Conservation (phyloP, 2,888 invertebrate species). For the Drosophila stalkeri region DNA sequence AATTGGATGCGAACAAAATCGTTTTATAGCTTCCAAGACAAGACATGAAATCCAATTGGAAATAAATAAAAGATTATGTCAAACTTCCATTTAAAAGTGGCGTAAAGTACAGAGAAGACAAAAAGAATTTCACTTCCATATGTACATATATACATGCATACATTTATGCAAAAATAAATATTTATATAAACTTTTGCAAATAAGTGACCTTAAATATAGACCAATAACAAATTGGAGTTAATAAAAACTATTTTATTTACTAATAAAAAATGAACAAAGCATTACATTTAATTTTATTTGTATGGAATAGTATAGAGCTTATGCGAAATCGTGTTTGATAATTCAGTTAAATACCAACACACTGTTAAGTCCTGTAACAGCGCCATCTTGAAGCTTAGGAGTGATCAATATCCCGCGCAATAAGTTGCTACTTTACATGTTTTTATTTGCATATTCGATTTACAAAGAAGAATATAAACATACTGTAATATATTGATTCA, state of each 20-base stretch:
- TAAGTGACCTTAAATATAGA: constrained; percentile 43
- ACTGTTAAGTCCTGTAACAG: not conserved
- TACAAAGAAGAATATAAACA: no score
- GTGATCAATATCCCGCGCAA: no score
- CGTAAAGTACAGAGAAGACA: constrained; percentile 22
- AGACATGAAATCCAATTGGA: constrained; percentile 26
- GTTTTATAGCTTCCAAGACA: constrained; percentile 52
- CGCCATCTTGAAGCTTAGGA: not conserved
- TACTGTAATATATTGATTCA: no score
- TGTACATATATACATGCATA: constrained; percentile 46
- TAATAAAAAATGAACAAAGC: constrained; percentile 7
- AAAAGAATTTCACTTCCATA: constrained; percentile 43
- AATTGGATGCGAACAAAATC: constrained; percentile 43
- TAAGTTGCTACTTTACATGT: no score
- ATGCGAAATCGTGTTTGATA: not conserved
- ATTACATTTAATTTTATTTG: not conserved
- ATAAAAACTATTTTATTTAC: constrained; percentile 33
- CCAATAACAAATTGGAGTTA: constrained; percentile 3
- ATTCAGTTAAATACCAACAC: not conserved
- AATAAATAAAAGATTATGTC: constrained; percentile 50
- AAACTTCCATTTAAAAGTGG: constrained; percentile 64
- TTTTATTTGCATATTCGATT: no score
- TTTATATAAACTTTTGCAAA: constrained; percentile 47
- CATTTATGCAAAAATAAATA: constrained; percentile 37
- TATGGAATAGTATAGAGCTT: not conserved